Conservation (phyloP, 2,113 vertebrate species). For the Melanerpes aurifrons region DNA sequence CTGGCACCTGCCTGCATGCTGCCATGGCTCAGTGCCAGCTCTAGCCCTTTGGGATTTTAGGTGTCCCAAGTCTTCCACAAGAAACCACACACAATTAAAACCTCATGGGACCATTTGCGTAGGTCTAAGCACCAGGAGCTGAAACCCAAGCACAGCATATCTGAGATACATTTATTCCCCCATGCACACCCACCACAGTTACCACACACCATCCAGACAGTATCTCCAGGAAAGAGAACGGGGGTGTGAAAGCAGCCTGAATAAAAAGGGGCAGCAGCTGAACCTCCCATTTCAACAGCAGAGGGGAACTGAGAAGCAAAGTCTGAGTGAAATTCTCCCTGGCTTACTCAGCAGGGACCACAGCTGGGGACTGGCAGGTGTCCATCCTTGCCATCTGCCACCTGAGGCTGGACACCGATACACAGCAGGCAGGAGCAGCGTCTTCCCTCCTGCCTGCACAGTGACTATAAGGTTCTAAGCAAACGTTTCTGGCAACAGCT, state of each 20-base stretch:
- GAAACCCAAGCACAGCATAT: fast-evolving
- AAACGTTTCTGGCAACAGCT: background rate
- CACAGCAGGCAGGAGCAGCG: fast-evolving
- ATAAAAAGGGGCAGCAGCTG: background rate
- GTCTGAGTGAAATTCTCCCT: fast-evolving
- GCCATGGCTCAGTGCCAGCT: background rate
- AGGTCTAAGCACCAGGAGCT: background rate
- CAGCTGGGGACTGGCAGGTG: fast-evolving
- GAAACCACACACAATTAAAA: background rate
- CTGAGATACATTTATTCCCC: background rate
- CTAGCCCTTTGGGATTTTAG: background rate
- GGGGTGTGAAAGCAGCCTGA: fast-evolving
- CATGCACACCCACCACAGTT: fast-evolving
- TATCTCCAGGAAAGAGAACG: fast-evolving
- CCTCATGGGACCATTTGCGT: background rate
- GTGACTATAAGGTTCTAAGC: fast-evolving
- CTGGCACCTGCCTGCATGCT: fast-evolving
- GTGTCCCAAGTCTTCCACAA: fast-evolving
- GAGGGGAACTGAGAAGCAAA: background rate
- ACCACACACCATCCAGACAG: fast-evolving
- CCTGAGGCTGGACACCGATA: background rate
- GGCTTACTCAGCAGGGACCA: background rate
- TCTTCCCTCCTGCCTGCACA: no score
- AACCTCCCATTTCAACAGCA: background rate
- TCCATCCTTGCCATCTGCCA: fast-evolving